Conservation (phyloP, 2,797 vertebrate species). For the Sardinella longiceps region DNA sequence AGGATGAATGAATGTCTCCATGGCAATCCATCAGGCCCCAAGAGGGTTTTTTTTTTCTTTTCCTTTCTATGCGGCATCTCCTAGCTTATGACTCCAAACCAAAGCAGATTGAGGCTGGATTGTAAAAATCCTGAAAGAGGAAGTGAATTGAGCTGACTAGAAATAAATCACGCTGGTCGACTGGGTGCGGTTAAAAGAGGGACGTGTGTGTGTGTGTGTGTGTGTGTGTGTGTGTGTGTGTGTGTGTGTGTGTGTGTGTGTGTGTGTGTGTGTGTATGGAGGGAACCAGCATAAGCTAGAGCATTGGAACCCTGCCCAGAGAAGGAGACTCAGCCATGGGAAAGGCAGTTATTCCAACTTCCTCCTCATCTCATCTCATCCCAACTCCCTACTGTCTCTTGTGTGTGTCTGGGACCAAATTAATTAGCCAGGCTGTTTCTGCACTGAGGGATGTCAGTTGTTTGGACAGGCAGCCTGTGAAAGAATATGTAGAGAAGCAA, state of each 20-base stretch:
- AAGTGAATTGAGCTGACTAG: slow-evolving; percentile 15
- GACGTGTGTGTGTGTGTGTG: not conserved
- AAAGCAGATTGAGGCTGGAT: slow-evolving; percentile 9
- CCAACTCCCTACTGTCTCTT: not conserved
- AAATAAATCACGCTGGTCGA: not conserved
- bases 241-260: too few relatives aligned
- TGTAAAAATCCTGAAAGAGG: not conserved
- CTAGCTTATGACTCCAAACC: not conserved
- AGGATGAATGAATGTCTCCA: slow-evolving; percentile 6
- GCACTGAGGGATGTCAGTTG: not conserved
- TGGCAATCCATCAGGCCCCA: not conserved
- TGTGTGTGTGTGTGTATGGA: not conserved
- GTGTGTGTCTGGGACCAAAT: not conserved
- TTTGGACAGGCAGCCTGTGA: not conserved
- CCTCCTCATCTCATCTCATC: not conserved
- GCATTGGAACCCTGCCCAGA: not conserved
- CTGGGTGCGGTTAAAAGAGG: slow-evolving; percentile 15
- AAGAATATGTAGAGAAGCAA: not conserved
- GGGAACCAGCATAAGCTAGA: not conserved
- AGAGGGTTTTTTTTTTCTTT: not conserved
- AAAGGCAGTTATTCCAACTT: not conserved
- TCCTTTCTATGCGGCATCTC: not conserved
- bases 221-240: too few relatives aligned
- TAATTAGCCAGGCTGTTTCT: not conserved
- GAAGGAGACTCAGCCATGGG: not conserved